These are phyloP conservation scores for Sardina pilchardus DNA, from an alignment of 2,113 vertebrate genomes.

Conservation along the genomic window DNA sequence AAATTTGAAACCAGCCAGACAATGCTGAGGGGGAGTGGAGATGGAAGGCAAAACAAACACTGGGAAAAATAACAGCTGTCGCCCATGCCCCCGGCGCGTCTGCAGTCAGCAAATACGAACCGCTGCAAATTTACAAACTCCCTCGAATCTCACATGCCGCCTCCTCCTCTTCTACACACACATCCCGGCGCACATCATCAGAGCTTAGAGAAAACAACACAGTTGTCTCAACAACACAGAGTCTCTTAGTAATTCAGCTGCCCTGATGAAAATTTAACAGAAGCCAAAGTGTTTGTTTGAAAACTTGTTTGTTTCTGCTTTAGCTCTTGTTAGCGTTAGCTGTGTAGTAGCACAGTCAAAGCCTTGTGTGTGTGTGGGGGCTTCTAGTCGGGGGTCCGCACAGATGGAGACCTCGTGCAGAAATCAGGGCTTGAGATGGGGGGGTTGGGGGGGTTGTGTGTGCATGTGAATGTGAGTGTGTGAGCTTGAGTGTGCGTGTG, in stretches of 20 bases:
- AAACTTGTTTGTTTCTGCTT: background rate
- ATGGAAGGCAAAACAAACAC: background rate
- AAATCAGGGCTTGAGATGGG: background rate
- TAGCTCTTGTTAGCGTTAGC: background rate
- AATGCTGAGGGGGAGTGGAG: background rate
- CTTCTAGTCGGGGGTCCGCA: background rate
- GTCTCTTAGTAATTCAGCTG: background rate
- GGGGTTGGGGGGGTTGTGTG: background rate
- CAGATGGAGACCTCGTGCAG: background rate
- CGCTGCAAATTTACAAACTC: background rate
- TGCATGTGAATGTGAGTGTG: slow-evolving; percentile 9
- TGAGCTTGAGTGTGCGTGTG: slow-evolving; percentile 15
- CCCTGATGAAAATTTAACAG: background rate
- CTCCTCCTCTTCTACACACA: background rate
- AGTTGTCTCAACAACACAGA: background rate
- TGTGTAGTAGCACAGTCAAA: background rate
- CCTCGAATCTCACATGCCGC: too few species aligned
- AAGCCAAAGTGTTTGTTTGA: background rate
- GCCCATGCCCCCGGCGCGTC: too few species aligned
- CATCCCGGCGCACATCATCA: background rate
- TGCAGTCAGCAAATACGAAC: background rate
- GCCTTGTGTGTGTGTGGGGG: background rate
- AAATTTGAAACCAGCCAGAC: background rate
- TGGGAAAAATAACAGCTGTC: background rate
- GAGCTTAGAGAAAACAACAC: background rate